Evolutionary conservation across 1,140 invertebrate species (phyloP), one percentile per base, ranked within the genome.

Genomic region (Cotesia glomerata): DNA sequence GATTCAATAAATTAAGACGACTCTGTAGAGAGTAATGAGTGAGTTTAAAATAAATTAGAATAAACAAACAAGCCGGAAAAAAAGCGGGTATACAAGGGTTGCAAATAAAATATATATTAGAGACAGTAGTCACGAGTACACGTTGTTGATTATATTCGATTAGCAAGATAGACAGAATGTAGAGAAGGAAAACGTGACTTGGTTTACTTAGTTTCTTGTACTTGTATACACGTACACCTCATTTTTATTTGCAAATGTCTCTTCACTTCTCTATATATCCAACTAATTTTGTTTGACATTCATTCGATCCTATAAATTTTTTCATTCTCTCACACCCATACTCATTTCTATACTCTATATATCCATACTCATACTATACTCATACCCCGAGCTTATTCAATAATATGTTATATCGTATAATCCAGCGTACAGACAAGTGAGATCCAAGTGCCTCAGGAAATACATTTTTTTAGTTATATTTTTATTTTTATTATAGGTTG

Each of bases 111-210:
- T 39, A 65, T 65, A 14, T 49, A 45, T 65, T 13, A 45, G 35
- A 65, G 16, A 61, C 18, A 61, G 11, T 14, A 39, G 35, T 65
- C 35, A 14, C n/a, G 63, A 51, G 62, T 64, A 45, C 36, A 45
- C 49, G 39, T 67, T 67, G 65, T 67, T 67, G 65, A 67, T 67
- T 67, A 67, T 67, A 67, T 67, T 67, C 65, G 65, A 67, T 67
- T 67, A 67, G 26, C 65, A 49, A 67, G 49, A 67, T 67, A 67
- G 65, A 67, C 65, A 39, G 65, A 67, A 67, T 49, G 63, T 39
- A 67, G 34, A 45, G 65, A 67, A 54, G 26, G 65, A 32, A 67
- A 67, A 67, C 65, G 65, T 67, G 65, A 67, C 65, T 67, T 34
- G 65, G 51, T 26, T 67, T 67, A 9, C 39, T 45, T 45, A 45